A percentile compares a stretch with the other conserved stretches of the same genome.
These are phyloP conservation scores for Micromussa lordhowensis DNA, from an alignment of 92 coral and sea anemone species.

Conservation along the genomic window DNA sequence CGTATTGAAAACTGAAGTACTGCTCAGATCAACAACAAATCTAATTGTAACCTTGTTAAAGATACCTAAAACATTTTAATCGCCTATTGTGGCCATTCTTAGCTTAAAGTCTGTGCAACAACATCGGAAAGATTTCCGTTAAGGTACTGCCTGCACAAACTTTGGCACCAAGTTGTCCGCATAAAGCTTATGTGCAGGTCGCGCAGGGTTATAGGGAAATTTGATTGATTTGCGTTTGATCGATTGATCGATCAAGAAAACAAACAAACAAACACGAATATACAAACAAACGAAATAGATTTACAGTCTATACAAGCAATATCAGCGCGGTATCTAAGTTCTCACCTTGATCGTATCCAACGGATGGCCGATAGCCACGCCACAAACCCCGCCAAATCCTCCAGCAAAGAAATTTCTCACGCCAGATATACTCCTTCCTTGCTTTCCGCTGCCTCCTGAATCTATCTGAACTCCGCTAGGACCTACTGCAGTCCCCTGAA, in stretches of 20 bases:
- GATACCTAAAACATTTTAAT: not conserved
- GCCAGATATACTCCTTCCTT: conserved; percentile 32
- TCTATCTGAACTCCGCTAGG: conserved; percentile 8
- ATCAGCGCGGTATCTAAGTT: not conserved
- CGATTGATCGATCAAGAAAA: too few relatives aligned
- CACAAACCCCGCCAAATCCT: conserved; percentile 24
- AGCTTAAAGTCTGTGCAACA: not conserved
- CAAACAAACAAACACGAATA: not conserved
- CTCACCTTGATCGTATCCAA: conserved; percentile 41
- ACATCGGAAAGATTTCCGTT: not conserved
- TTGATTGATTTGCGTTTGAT: not conserved
- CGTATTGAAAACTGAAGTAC: not conserved
- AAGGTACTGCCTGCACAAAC: too few relatives aligned
- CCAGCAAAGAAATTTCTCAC: conserved; percentile 33
- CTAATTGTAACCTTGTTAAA: too few relatives aligned
- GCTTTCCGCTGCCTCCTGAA: conserved; percentile 9
- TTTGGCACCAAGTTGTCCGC: too few relatives aligned
- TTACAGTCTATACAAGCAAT: not conserved
- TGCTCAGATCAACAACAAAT: not conserved
- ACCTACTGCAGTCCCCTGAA: not conserved
- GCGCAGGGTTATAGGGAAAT: not conserved
- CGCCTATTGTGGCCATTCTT: not conserved
- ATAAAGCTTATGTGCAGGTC: too few relatives aligned
- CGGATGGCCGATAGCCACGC: conserved; percentile 27
- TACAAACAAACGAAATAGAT: not conserved